Evolutionary conservation across 1,140 invertebrate genomes (phyloP).

Genomic region (Oncopeltus fasciatus): DNA sequence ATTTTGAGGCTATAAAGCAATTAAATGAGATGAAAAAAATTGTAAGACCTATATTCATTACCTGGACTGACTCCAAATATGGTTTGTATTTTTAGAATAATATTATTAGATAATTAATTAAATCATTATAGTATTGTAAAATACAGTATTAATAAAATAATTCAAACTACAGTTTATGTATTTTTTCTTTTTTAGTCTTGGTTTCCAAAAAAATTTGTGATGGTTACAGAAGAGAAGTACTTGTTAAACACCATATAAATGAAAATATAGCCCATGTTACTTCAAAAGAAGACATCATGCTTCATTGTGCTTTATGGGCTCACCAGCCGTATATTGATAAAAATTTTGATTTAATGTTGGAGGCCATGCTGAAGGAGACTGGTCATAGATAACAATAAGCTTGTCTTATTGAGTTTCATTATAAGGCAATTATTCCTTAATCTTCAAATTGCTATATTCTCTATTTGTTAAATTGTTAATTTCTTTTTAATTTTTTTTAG

Average conservation of each 20-base stretch:
- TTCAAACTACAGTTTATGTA: no score
- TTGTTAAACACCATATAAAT: constrained; percentile 12
- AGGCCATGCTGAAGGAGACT: constrained; percentile 18
- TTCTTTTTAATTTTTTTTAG: no score
- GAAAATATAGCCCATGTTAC: constrained; percentile 14
- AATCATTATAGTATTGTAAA: no score
- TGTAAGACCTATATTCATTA: not conserved
- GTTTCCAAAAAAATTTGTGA: no score
- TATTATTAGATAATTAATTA: no score
- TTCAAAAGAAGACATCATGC: constrained; percentile 4
- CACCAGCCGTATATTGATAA: constrained; percentile 14
- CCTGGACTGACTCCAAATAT: constrained; percentile 2
- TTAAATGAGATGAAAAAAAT: not conserved
- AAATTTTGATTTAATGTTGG: not conserved
- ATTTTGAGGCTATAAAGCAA: not conserved
- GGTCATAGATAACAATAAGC: constrained; percentile 16
- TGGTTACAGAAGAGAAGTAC: no score
- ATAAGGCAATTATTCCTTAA: no score
- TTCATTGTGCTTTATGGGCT: constrained; percentile 8
- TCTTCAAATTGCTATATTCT: no score
- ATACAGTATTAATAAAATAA: no score
- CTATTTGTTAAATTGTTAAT: no score
- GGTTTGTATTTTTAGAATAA: not conserved
- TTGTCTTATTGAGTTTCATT: no score
- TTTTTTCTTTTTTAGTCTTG: no score